Percentiles rank a stretch among this genome's conserved stretches.
Evolutionary conservation across 2,888 invertebrate genomes (phyloP).

Genomic region (Drosophila falleni): DNA sequence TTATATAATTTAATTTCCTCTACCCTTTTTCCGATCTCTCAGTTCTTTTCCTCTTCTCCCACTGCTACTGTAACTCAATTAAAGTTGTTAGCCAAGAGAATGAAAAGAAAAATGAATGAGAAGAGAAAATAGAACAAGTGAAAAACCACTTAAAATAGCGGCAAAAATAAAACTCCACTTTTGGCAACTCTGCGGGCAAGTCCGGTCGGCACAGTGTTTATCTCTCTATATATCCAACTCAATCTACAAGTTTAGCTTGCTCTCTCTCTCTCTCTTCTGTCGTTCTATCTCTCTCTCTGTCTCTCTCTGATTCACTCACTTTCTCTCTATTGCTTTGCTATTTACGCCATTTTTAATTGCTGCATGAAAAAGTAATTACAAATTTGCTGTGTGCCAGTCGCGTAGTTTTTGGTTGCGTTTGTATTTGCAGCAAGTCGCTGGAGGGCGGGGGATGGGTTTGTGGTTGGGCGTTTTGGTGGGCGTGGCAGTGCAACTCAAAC

Average conservation of each 20-base stretch:
- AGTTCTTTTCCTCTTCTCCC: not conserved
- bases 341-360: conserved; percentile 81
- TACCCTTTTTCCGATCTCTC: conserved; percentile 1
- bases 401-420: conserved; percentile 40
- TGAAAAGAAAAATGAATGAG: not conserved
- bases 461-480: conserved; percentile 50
- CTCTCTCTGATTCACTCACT: conserved; percentile 10
- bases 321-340: conserved; percentile 52
- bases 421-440: conserved; percentile 18
- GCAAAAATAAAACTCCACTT: conserved; percentile 55
- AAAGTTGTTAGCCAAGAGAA: conserved; percentile 44
- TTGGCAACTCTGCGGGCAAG: conserved; percentile 49
- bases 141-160: conserved; percentile 65
- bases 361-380: conserved; percentile 79
- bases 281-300: not conserved
- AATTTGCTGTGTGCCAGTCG: conserved; percentile 56
- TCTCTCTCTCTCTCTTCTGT: not conserved
- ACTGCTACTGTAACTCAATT: conserved; percentile 48
- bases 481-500: conserved; percentile 74
- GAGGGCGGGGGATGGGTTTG: conserved; percentile 9
- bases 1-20: conserved; percentile 42
- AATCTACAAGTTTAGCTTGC: conserved; percentile 35
- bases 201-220: conserved; percentile 35
- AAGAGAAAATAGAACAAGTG: conserved; percentile 29
- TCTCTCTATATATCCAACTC: conserved; percentile 40